Base-by-base conservation (phyloP, 2,888 invertebrate species). In the Drosophila pseudotalamancana region DNA sequence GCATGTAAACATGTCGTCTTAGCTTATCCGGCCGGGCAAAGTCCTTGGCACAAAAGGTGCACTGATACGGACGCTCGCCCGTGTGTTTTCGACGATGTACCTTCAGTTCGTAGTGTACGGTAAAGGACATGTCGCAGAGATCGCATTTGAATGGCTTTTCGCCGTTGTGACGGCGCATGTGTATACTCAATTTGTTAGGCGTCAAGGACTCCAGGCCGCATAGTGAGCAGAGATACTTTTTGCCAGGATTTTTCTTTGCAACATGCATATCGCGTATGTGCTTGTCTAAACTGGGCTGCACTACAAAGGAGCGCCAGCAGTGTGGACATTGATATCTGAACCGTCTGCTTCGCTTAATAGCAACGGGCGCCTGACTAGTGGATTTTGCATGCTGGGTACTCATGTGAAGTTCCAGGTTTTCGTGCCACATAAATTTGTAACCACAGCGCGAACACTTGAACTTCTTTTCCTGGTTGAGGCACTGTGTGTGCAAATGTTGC, bases 121-220 rank as follows among this genome's bases (percentile, higher is more conserved):
- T 94, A 61, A 94, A 94, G 5, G 93, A 94, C 92, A 94, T 94
- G 12, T 92, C 93, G 63, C 94, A 94, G 53, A 93, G 93, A 78
- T 94, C 94, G 72, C 94, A 94, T 77, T 93, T 93, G 71, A 93
- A 94, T 0, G 94, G 94, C 65, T 94, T 94, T 69, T 94, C 94
- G 8, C 94, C 94, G 0, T 94, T 94, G 75, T 95, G 95, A 0
- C 94, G 92, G 0, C 94, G 92, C 93, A 94, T 94, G 71, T 95
- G 95, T 1, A 94, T 93, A 25, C 93, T 93, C 6, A 94, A 89
- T 67, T 94, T 94, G 0, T 93, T 93, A 0, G 93, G 93, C 60
- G 93, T 93, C 11, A 93, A 92, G 72, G 93, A 93, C 25, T 93
- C 92, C 6, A 93, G 90, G 1, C 94, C 94, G 76, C 94, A 94